Conservation (phyloP, 1,140 invertebrate genomes). For the Calephelis nemesis region DNA sequence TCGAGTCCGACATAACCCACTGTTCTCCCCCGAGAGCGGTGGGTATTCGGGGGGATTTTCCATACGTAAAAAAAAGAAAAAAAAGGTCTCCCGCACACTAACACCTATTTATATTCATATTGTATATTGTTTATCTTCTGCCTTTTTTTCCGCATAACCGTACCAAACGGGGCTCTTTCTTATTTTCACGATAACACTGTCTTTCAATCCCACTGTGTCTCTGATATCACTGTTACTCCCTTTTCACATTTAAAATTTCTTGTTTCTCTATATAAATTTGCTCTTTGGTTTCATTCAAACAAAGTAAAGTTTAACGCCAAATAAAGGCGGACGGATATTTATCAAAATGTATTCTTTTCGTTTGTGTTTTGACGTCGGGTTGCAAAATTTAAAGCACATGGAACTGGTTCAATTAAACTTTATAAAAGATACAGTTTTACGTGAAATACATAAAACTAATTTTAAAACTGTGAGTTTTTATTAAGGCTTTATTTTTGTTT, state of each 20-base stretch:
- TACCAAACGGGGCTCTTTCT: too few relatives aligned
- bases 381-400: constrained; percentile 7
- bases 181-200: too few relatives aligned
- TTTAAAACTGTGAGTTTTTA: background rate
- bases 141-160: too few relatives aligned
- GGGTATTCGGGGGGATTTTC: too few relatives aligned
- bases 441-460: background rate
- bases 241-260: background rate
- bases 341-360: constrained; percentile 20
- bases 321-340: constrained; percentile 22
- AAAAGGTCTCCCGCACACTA: too few relatives aligned
- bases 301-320: constrained; percentile 24
- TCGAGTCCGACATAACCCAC: too few relatives aligned
- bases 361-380: constrained; percentile 1
- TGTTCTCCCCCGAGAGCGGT: too few relatives aligned
- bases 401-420: constrained; percentile 12
- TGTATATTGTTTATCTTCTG: too few relatives aligned
- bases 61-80: too few relatives aligned
- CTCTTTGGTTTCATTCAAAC: constrained; percentile 20
- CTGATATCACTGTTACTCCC: background rate
- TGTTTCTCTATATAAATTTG: background rate
- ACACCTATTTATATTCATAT: too few relatives aligned
- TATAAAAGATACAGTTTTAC: background rate
- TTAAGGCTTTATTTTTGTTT: too few relatives aligned
- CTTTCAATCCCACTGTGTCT: background rate